Conservation (phyloP, 2,113 vertebrate species). For the Columba janthina region DNA sequence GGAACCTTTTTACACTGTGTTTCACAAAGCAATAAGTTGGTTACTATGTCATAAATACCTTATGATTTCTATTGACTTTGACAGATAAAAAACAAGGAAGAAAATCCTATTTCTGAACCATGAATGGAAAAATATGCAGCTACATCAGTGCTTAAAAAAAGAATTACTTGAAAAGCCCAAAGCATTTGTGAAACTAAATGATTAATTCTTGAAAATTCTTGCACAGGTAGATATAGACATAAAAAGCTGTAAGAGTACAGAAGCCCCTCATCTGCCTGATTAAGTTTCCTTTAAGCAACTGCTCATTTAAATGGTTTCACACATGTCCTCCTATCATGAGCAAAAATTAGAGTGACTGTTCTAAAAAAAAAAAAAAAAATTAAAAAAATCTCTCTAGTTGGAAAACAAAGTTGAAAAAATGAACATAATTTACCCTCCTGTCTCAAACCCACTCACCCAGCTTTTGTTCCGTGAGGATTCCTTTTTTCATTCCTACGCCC, state of each 20-base stretch:
- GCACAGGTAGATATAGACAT: background rate
- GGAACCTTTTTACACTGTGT: background rate
- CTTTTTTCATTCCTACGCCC: background rate
- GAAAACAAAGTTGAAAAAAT: background rate
- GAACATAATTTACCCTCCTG: background rate
- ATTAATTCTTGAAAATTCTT: conserved; percentile 2
- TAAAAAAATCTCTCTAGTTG: background rate
- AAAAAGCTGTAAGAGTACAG: background rate
- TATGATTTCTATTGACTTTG: background rate
- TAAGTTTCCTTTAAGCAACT: background rate
- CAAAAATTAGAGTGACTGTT: background rate
- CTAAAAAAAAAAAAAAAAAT: background rate
- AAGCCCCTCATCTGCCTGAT: background rate
- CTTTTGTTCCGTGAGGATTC: background rate
- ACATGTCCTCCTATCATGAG: background rate
- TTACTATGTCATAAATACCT: background rate
- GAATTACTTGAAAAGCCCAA: background rate
- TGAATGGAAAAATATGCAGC: background rate
- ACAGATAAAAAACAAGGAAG: background rate
- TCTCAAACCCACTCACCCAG: background rate
- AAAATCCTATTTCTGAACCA: background rate
- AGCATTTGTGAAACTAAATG: background rate
- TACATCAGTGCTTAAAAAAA: background rate
- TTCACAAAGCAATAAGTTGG: background rate
- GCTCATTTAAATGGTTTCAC: conserved; percentile 26